Evolutionary conservation across 1,140 invertebrate species (phyloP), one percentile per base, ranked within the genome.

Genomic region (Drosophila rhopaloa): DNA sequence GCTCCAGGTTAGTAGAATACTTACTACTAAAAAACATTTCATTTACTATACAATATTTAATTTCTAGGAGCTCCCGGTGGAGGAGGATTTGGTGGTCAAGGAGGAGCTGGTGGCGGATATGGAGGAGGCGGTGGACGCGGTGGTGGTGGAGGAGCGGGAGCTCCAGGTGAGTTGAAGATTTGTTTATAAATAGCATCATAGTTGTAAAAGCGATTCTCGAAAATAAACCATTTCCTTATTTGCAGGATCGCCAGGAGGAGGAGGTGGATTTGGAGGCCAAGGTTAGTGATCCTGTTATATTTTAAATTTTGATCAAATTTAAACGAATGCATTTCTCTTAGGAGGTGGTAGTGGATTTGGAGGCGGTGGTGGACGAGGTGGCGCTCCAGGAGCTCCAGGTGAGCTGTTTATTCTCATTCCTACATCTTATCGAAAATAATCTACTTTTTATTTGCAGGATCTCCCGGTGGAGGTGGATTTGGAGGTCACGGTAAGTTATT

Each of bases 401-500:
- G 2, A 51, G 29, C 24, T 24, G 24, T 24, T 24, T 24, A 24
- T 24, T 4, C 3, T 4, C 24, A 24, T 4, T 24, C 1, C 1
- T 48, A 14, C 1, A 8, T 8, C 1, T 7, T 29, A 6, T 29
- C 13, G n/a, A 29, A 29, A n/a, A 14, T 10, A 48, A 29, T 11
- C 11, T 0, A 11, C 24, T 27, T 4, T n/a, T 2, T 35, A n/a
- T 14, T 38, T 60, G 4, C 6, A 60, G 46, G 58, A 24, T 59
- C 57, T 50, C 46, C 57, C 11, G 62, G 58, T 2, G 58, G 46
- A 7, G 47, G 47, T 0, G 44, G 44, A 47, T 47, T 47, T 6
- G 44, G 44, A 32, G 56, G 35, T 9, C 46, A 40, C 86, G 93
- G 37, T 79, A 86, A 93, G 1, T 88, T 1, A 6, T 32, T 32